Evolutionary conservation across 2,888 invertebrate genomes (phyloP).

Genomic region (Stenodema calcarata): DNA sequence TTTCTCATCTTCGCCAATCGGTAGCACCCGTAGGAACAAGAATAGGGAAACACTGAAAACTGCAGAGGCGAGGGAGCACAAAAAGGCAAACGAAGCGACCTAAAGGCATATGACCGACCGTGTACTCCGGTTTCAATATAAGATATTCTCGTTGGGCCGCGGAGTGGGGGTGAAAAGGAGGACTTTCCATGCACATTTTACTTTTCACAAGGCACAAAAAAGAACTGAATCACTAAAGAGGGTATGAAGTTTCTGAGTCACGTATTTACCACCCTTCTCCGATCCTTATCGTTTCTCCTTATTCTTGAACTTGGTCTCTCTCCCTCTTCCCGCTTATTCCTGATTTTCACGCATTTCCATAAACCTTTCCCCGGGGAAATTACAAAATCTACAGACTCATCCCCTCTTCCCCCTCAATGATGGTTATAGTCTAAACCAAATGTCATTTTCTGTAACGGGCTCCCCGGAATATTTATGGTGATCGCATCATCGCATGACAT

Average conservation of each 20-base stretch:
- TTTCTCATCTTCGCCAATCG: neutral
- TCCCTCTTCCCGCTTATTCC: conserved; percentile 1
- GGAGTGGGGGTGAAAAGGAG: neutral
- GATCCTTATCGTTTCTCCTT: conserved; percentile 36
- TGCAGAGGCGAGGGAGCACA: neutral
- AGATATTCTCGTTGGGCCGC: neutral
- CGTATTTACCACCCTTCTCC: conserved; percentile 22
- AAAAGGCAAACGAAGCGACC: neutral
- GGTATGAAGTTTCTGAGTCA: conserved; percentile 41
- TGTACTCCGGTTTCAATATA: conserved; percentile 34
- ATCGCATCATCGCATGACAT: conserved; percentile 19
- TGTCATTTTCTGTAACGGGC: conserved; percentile 33
- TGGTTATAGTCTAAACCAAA: conserved; percentile 40
- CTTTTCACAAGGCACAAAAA: conserved; percentile 32
- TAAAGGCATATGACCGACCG: conserved; percentile 1
- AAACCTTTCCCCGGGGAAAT: conserved; percentile 47
- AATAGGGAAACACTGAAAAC: neutral
- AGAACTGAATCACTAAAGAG: conserved; percentile 32
- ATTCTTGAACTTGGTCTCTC: neutral
- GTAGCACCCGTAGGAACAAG: neutral
- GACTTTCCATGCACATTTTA: conserved; percentile 40
- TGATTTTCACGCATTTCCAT: conserved; percentile 48
- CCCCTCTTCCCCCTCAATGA: conserved; percentile 18
- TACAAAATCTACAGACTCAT: conserved; percentile 41
- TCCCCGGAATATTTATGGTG: conserved; percentile 8